These are phyloP conservation scores for Hippocampus mohnikei DNA, from an alignment of 2,113 vertebrate species.

Conservation along the genomic window DNA sequence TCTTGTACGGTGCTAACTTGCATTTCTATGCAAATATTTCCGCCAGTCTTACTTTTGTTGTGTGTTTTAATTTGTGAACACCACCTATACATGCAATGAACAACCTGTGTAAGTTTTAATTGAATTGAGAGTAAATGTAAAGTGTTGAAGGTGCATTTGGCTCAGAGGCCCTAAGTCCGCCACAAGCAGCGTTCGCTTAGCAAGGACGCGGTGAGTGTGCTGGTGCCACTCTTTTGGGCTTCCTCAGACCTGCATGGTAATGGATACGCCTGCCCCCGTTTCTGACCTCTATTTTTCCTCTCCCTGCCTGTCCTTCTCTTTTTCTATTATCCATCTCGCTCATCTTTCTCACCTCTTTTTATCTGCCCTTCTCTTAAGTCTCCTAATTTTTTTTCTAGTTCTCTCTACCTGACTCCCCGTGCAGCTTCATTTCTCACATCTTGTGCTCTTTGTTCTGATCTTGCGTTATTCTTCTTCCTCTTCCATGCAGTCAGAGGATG, in stretches of 20 bases:
- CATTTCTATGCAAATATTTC: slow-evolving; percentile 5
- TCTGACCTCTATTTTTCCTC: slow-evolving; percentile 62
- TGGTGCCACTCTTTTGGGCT: slow-evolving; percentile 36
- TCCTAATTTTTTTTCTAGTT: slow-evolving; percentile 18
- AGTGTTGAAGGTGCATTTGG: neutral
- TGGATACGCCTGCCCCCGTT: slow-evolving; percentile 55
- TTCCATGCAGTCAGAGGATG: slow-evolving; percentile 82
- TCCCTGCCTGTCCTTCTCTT: slow-evolving; percentile 40
- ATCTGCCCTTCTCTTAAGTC: slow-evolving; percentile 28
- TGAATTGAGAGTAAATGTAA: neutral
- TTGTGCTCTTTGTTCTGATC: slow-evolving; percentile 10
- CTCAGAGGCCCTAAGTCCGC: slow-evolving; percentile 4
- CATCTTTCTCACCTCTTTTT: slow-evolving; percentile 46
- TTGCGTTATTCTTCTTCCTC: slow-evolving; percentile 2
- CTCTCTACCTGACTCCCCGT: slow-evolving; percentile 17
- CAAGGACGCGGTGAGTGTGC: slow-evolving; percentile 36
- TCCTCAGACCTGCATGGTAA: slow-evolving; percentile 55
- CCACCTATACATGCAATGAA: neutral
- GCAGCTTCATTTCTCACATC: slow-evolving; percentile 15
- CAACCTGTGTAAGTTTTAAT: slow-evolving; percentile 1
- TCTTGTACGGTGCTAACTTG: neutral
- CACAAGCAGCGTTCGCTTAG: slow-evolving; percentile 22
- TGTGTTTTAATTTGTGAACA: slow-evolving; percentile 18
- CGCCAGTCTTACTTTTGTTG: slow-evolving; percentile 2
- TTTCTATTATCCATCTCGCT: slow-evolving; percentile 61